Base-by-base conservation (phyloP, 2,113 vertebrate species). In the Saccopteryx leptura region DNA sequence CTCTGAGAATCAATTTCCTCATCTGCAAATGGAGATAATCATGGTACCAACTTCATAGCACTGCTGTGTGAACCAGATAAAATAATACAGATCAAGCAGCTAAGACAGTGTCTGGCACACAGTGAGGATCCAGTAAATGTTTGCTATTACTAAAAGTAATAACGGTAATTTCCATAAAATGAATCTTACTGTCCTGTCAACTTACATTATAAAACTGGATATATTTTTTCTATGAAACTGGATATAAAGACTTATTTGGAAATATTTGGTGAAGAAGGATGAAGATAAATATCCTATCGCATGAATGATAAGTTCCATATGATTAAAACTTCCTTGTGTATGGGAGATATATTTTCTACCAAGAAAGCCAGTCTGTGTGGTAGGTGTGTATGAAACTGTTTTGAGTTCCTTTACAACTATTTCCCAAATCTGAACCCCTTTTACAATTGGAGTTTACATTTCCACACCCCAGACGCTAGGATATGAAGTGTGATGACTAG, bases 241-340 rank as follows among this genome's bases (percentile, higher is more conserved):
- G 4, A 82, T 76, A 75, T 48, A 85, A 90, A 90, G 18, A 72
- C 50, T 69, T 85, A 85, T 15, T 93, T 94, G 7, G 56, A 90
- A 96, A 87, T 93, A 83, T 90, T 65, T 94, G 26, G 17, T 71
- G 8, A 96, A 87, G 31, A 61, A 66, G 60, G 52, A 84, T 63
- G 19, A 75, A 74, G 48, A 31, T 79, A 56, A 85, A 75, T 63
- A 83, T 28, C 52, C 56, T 71, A 48, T 9, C 48, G 81, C 28
- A 33, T 33, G 9, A 63, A 31, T 87, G 60, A 71, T 90, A 78
- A 66, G 11, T 72, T 87, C 66, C 31, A 24, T 50, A 82, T 72
- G 28, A 10, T 78, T 83, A 15, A 19, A 79, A 96, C 31, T 69
- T 90, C 74, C 65, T 76, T 58, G 33, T 69, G 8, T 24, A 8